Percentiles rank a stretch among this genome's conserved stretches.
Conservation (phyloP, 2,888 invertebrate genomes). For the Agrilus cyanescens region DNA sequence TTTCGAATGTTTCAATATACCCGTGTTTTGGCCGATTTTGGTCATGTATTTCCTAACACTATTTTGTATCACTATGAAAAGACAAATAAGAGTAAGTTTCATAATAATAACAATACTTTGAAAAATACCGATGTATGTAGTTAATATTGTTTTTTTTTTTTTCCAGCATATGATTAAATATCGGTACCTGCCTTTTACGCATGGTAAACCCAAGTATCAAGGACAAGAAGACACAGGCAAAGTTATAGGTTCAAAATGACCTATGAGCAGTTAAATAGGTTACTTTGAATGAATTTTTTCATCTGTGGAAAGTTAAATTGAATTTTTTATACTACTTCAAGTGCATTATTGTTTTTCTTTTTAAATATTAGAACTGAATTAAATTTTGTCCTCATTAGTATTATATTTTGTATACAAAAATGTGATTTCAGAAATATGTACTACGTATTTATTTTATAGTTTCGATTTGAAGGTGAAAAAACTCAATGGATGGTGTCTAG, state of each 20-base stretch:
- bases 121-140: not conserved
- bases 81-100: slow-evolving; percentile 86
- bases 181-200: slow-evolving; percentile 96
- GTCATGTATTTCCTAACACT: slow-evolving; percentile 99
- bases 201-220: slow-evolving; percentile 94
- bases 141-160: slow-evolving; percentile 17
- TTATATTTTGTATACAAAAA: no score
- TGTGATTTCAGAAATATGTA: no score
- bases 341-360: no score
- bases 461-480: no score
- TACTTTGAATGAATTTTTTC: no score
- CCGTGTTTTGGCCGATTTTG: slow-evolving; percentile 99
- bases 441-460: no score
- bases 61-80: slow-evolving; percentile 98
- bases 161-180: slow-evolving; percentile 99
- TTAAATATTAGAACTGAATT: no score
- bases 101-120: slow-evolving; percentile 5
- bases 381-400: no score
- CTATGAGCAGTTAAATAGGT: not conserved
- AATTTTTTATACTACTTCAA: no score
- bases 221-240: slow-evolving; percentile 40
- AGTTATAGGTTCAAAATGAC: slow-evolving; percentile 36
- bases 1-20: slow-evolving; percentile 96
- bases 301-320: no score
- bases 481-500: no score